Conservation (phyloP, 2,888 invertebrate genomes). For the Athetis lepigone region DNA sequence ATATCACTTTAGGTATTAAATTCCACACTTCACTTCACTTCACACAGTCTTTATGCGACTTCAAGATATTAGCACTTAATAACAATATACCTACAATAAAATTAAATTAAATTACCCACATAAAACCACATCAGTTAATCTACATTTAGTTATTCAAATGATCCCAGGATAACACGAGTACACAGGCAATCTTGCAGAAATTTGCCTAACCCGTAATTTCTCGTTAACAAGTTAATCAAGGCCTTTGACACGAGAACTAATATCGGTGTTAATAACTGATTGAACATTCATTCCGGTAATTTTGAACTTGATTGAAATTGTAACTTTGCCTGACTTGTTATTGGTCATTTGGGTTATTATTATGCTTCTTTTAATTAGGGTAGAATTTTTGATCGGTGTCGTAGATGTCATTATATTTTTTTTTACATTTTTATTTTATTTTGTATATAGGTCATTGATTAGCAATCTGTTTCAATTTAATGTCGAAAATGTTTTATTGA, state of each 20-base stretch:
- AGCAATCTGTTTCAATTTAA: no score
- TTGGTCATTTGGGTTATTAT: neutral
- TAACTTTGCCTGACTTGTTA: neutral
- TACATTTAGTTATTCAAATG: constrained; percentile 36
- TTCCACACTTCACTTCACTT: no score
- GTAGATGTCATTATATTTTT: no score
- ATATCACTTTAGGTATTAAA: no score
- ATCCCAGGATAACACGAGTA: constrained; percentile 21
- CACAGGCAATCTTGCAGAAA: constrained; percentile 54
- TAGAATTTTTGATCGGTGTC: no score
- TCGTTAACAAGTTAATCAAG: constrained; percentile 60
- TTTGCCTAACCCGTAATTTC: constrained; percentile 52
- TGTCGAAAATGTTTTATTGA: no score
- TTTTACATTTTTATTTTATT: no score
- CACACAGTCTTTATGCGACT: no score
- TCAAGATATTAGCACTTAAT: neutral
- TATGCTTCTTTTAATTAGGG: neutral
- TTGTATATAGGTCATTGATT: no score
- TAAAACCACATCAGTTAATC: constrained; percentile 10
- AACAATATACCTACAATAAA: neutral
- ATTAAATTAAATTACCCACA: neutral
- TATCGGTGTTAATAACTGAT: constrained; percentile 55
- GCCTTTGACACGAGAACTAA: constrained; percentile 56
- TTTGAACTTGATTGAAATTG: constrained; percentile 20
- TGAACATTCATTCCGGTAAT: constrained; percentile 33